These are phyloP conservation scores for Natator depressus DNA, from an alignment of 2,113 vertebrate species.

Conservation along the genomic window DNA sequence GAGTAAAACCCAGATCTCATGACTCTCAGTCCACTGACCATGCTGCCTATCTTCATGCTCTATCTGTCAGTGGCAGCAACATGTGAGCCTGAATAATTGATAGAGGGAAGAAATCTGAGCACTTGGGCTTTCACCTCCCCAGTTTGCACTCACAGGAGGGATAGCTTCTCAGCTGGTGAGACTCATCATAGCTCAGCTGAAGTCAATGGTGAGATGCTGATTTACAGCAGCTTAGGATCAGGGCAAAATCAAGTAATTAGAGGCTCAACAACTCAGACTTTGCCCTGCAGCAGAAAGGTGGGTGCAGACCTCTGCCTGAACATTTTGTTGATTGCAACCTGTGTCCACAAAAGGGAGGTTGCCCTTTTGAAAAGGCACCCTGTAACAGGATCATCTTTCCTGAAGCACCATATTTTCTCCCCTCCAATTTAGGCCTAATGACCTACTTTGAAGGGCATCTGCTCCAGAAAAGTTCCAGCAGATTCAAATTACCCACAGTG, in stretches of 20 bases:
- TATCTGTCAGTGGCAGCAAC: neutral
- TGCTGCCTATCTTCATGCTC: neutral
- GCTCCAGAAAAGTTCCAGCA: constrained; percentile 13
- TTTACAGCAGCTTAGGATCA: neutral
- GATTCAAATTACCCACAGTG: neutral
- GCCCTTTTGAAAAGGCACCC: neutral
- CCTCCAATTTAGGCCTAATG: neutral
- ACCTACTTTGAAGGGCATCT: neutral
- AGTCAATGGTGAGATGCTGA: neutral
- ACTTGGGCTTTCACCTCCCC: neutral
- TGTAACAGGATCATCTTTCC: neutral
- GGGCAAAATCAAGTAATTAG: neutral
- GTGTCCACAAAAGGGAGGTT: neutral
- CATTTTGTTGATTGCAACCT: neutral
- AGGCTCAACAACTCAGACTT: neutral
- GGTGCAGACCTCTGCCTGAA: neutral
- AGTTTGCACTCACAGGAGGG: neutral
- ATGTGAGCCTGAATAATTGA: neutral
- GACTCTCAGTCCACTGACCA: neutral
- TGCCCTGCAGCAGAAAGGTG: neutral
- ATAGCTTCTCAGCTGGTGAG: neutral
- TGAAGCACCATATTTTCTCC: neutral
- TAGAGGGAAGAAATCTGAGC: neutral
- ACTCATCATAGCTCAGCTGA: neutral
- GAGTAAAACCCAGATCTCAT: neutral